Conservation (phyloP, 2,888 invertebrate species). For the Sinelater perroti region DNA sequence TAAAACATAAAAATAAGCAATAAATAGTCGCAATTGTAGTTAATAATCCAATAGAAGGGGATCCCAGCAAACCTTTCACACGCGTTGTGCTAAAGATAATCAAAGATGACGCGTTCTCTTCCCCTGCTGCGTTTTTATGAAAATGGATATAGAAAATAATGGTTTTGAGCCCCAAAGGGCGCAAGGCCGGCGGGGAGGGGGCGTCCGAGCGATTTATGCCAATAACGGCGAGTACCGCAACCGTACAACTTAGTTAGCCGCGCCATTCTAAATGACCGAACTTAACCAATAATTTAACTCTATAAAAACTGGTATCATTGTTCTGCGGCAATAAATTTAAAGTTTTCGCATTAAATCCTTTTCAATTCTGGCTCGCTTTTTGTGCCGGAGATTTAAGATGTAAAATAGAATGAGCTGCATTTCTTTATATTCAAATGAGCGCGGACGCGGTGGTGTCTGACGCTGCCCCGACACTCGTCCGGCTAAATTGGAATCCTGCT, state of each 20-base stretch:
- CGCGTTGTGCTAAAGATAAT: too few species aligned
- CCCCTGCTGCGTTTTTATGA: too few species aligned
- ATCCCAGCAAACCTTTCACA: too few species aligned
- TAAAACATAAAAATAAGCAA: too few species aligned
- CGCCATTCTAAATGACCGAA: slow-evolving; percentile 58
- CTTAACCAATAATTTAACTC: slow-evolving; percentile 62
- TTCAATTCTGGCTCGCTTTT: slow-evolving; percentile 57
- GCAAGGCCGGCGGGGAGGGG: slow-evolving; percentile 13
- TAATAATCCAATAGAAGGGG: too few species aligned
- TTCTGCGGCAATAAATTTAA: slow-evolving; percentile 62
- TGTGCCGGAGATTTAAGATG: slow-evolving; percentile 57
- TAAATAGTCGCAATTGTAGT: too few species aligned
- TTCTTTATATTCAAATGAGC: slow-evolving; percentile 61
- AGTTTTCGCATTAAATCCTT: slow-evolving; percentile 63
- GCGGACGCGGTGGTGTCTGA: slow-evolving; percentile 35
- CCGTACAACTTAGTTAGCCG: slow-evolving; percentile 58
- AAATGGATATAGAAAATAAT: too few species aligned
- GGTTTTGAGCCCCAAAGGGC: too few species aligned
- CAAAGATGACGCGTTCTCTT: too few species aligned
- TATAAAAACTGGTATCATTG: slow-evolving; percentile 63
- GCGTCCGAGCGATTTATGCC: slow-evolving; percentile 24
- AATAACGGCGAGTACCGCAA: slow-evolving; percentile 50
- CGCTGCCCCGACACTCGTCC: slow-evolving; percentile 31
- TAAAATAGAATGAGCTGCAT: slow-evolving; percentile 58
- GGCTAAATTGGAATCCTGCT: slow-evolving; percentile 33